Base-by-base conservation (phyloP, 2,888 invertebrate species). In the Tenthredo livida region DNA sequence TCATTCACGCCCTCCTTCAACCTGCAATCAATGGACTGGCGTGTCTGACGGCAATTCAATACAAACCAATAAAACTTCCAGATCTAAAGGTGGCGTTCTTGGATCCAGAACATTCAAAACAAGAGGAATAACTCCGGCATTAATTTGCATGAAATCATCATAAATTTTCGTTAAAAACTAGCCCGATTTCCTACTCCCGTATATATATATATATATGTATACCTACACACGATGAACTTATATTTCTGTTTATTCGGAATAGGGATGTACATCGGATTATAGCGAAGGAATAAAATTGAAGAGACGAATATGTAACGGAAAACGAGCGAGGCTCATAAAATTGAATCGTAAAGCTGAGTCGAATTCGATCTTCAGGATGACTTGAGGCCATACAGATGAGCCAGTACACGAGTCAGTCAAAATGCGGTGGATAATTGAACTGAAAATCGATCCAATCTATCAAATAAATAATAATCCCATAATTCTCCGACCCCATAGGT, bases 381-480 rank as follows among this genome's bases (percentile, higher is more conserved):
- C 72, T 73, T 29, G 77, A 33, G 77, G 50, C 77, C 25, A 17
- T n/a, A 10, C 43, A 73, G 73, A n/a, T 47, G 29, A 33, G 50
- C 25, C 37, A 37, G 29, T 25, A 29, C 37, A 17, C n/a, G n/a
- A 73, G 40, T 40, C 40, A 47, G 77, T 77, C 43, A 77, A 80
- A 61, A 61, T 58, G 25, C 61, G 58, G 21, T 80, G 37, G 58
- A 80, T 80, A 80, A 80, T 80, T 80, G 80, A 80, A 80, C 58
- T 67, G 40, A 83, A 83, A 83, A 83, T 83, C 83, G 70, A 83
- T 67, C 83, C 67, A 33, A 83, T 83, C 67, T 70, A 70, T 83
- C 67, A 50, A 83, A 83, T 83, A 70, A 83, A 65, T 83, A 83
- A 83, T 83, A 83, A 83, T 83, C 83, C 67, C 70, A 83, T 83